These are phyloP conservation scores for Orchesella cincta DNA, from an alignment of 1,140 invertebrate genomes.

Conservation along the genomic window DNA sequence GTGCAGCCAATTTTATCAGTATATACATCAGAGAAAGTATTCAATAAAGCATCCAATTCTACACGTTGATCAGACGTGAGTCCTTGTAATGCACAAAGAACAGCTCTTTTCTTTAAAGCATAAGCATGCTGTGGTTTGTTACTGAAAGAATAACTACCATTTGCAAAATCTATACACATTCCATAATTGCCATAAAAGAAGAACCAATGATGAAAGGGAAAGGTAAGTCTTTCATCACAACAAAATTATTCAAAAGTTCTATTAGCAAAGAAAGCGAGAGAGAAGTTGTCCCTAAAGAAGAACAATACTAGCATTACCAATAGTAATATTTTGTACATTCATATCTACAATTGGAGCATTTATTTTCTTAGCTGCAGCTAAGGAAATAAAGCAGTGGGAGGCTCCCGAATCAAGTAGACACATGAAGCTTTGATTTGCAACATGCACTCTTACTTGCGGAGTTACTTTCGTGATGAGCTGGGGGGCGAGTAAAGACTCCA, in stretches of 20 bases:
- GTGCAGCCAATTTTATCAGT: constrained; percentile 24
- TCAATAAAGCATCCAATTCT: neutral
- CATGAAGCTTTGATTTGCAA: neutral
- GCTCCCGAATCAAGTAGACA: neutral
- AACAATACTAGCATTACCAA: neutral
- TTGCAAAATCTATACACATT: neutral
- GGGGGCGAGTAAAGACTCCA: neutral
- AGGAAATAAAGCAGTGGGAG: neutral
- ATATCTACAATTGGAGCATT: neutral
- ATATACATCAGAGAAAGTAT: neutral
- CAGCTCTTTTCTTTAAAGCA: neutral
- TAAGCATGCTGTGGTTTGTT: neutral
- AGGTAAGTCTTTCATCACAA: neutral
- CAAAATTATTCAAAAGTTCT: neutral
- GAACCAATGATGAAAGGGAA: neutral
- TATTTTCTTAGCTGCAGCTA: neutral
- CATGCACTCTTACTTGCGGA: neutral
- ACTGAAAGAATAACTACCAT: neutral
- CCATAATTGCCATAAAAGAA: neutral
- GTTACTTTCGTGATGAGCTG: neutral
- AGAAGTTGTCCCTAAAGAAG: neutral
- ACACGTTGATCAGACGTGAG: neutral
- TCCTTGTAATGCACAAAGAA: neutral
- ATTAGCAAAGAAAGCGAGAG: neutral
- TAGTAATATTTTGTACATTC: neutral